phyloP scores from a whole-genome alignment of 37 sponge, comb jelly and placozoan species.

The Petrosia ficiformis region DNA sequence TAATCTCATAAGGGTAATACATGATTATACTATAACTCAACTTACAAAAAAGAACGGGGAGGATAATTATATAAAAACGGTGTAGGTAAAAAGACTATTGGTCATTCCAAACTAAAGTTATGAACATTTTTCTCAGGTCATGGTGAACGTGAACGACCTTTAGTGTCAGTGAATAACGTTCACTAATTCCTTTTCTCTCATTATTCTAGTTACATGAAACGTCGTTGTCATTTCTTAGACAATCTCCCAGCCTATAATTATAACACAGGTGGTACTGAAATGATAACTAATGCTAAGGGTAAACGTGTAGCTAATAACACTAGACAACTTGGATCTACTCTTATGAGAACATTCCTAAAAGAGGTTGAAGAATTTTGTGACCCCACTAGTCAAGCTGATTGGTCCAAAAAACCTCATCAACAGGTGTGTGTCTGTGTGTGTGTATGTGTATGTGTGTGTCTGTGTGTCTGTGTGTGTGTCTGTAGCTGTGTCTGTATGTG shows the following conservation, averaged over 20 bases:
- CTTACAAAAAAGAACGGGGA: too few relatives aligned
- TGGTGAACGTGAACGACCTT: too few relatives aligned
- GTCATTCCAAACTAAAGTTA: too few relatives aligned
- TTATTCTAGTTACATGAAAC: conserved; percentile 46
- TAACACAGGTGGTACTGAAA: conserved; percentile 37
- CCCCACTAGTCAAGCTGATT: conserved; percentile 50
- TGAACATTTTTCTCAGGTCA: too few relatives aligned
- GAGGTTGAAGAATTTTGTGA: conserved; percentile 82
- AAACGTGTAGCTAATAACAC: conserved; percentile 43
- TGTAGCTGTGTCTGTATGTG: neutral
- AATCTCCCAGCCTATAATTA: conserved; percentile 57
- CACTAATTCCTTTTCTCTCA: neutral
- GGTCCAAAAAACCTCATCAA: conserved; percentile 67
- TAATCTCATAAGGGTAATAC: too few relatives aligned
- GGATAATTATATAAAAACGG: too few relatives aligned
- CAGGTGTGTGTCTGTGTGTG: conserved; percentile 49
- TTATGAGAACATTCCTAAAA: conserved; percentile 80
- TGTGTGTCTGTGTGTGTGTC: neutral
- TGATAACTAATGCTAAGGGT: neutral
- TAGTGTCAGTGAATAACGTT: neutral
- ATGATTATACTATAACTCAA: too few relatives aligned
- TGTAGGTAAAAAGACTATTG: too few relatives aligned
- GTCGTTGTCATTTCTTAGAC: conserved; percentile 64
- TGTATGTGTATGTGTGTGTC: neutral
- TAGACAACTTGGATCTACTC: conserved; percentile 65